Conservation (phyloP, 2,888 invertebrate species). For the Cephus rjabovi region DNA sequence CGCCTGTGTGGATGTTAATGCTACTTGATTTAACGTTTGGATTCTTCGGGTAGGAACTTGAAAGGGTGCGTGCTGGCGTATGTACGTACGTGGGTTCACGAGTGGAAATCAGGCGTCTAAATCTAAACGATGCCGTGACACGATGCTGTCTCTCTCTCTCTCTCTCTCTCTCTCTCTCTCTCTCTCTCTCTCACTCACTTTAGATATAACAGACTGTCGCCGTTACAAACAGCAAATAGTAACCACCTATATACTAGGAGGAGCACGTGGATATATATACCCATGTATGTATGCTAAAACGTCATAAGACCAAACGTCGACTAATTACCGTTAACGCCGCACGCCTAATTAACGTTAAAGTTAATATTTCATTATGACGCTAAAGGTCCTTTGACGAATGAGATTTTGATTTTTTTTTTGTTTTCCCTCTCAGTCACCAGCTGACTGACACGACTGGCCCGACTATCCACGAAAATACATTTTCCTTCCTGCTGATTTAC, state of each 20-base stretch:
- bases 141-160: slow-evolving; percentile 35
- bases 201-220: slow-evolving; percentile 2
- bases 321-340: slow-evolving; percentile 60
- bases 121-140: slow-evolving; percentile 57
- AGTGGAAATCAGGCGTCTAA: slow-evolving; percentile 58
- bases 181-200: slow-evolving; percentile 20
- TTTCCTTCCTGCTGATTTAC: too few species aligned
- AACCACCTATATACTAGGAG: too few species aligned
- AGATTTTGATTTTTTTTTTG: slow-evolving; percentile 9
- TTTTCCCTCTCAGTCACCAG: background rate
- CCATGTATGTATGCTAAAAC: too few species aligned
- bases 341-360: slow-evolving; percentile 44
- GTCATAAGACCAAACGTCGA: slow-evolving; percentile 34
- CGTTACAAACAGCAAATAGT: too few species aligned
- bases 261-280: too few species aligned
- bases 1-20: background rate
- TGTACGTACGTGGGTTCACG: slow-evolving; percentile 50
- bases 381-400: slow-evolving; percentile 15
- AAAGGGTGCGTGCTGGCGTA: slow-evolving; percentile 37
- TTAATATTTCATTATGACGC: slow-evolving; percentile 35
- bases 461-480: too few species aligned
- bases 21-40: background rate
- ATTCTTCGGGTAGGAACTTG: slow-evolving; percentile 23
- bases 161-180: slow-evolving; percentile 16
- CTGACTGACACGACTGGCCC: too few species aligned